Base-by-base conservation (phyloP, 2,888 invertebrate genomes). In the Acanthosoma haemorrhoidale region DNA sequence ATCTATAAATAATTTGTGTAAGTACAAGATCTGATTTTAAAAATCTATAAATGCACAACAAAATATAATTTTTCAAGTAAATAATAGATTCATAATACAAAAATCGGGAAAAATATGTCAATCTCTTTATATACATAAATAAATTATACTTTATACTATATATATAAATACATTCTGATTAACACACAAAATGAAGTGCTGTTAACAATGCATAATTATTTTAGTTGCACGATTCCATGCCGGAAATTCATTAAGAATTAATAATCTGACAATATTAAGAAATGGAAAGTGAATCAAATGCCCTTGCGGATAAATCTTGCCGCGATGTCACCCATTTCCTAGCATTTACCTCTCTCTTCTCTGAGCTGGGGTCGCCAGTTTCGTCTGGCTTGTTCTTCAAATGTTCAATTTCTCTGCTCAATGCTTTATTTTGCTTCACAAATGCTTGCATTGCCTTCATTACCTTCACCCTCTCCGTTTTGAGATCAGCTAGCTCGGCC, bases 401-500 rank as follows among this genome's bases (percentile, higher is more conserved):
- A 13, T 18, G 36, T 38, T 71, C 72, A 18, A 71, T 59, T 57
- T 73, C 73, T 11, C 43, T 15, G 16, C 57, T 58, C 43, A 73
- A 67, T 2, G 64, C 64, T 51, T 70, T 68, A 60, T 73, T 73
- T 6, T 70, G 70, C 59, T 69, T 64, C 9, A 72, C 18, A 13
- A 70, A 61, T 13, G 67, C 72, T 38, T 72, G 71, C 18, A 73
- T 68, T n/a, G 70, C 58, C 68, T 61, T 68, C 21, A 72, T 16
- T 6, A 68, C 32, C 25, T 43, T 72, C 21, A 59, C 79, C 72
- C 81, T 81, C 39, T 83, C 82, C 74, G 71, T 57, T 73, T 72
- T 36, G 73, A 71, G 15, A 77, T 76, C 73, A 77, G 76, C 58
- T 67, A 73, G 72, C 76, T 77, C 60, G 77, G 21, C n/a, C 43